A percentile compares a stretch with the other conserved stretches of the same genome.
phyloP scores from a whole-genome alignment of 1,140 invertebrate species.

The Brachystomella parvula region DNA sequence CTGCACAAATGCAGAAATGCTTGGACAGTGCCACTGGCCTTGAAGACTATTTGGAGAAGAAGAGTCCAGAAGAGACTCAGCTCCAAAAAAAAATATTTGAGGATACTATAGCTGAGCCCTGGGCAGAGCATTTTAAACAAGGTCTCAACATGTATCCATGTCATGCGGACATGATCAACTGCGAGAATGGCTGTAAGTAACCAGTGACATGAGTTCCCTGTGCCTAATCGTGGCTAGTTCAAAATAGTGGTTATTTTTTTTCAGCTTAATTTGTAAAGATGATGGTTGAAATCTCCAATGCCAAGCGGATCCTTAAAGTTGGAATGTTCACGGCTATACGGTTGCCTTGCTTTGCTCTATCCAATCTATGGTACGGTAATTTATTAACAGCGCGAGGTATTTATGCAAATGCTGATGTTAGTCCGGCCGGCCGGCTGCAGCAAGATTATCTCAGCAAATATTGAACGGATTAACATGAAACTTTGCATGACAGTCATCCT shows the following conservation, averaged over 20 bases:
- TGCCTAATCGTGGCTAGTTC: neutral
- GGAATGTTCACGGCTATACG: slow-evolving; percentile 34
- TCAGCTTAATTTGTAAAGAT: slow-evolving; percentile 28
- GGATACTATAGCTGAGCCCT: slow-evolving; percentile 13
- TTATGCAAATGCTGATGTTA: no score
- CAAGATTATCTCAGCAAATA: no score
- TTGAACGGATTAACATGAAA: no score
- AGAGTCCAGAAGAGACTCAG: neutral
- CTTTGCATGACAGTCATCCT: no score
- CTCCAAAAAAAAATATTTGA: slow-evolving; percentile 14
- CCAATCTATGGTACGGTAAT: no score
- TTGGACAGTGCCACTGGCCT: neutral
- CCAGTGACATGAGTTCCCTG: neutral
- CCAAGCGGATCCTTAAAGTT: slow-evolving; percentile 31
- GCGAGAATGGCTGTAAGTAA: neutral
- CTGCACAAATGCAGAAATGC: neutral
- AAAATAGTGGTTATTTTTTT: neutral
- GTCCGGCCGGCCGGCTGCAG: no score
- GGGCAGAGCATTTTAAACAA: slow-evolving; percentile 11
- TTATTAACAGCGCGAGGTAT: no score
- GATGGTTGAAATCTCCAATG: slow-evolving; percentile 19
- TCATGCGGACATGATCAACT: neutral
- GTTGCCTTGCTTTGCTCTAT: slow-evolving; percentile 28
- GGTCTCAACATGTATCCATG: neutral
- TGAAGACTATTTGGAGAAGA: slow-evolving; percentile 13